Evolutionary conservation across 2,113 vertebrate genomes (phyloP), one percentile per base, ranked within the genome.

Genomic region (Donacobius atricapilla): DNA sequence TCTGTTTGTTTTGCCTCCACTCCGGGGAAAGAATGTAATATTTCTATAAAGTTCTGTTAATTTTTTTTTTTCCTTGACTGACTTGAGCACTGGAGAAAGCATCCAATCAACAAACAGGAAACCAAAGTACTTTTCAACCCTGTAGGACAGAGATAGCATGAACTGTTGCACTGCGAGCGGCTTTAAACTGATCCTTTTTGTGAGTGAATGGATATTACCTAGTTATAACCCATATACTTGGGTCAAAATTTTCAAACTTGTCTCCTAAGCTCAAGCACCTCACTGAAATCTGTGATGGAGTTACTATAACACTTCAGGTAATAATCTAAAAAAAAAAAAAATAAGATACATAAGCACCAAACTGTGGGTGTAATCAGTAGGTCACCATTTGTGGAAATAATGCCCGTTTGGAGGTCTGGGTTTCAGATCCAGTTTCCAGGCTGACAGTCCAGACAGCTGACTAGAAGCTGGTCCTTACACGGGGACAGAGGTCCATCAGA

Each of bases 1-100:
- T 95, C 68, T 94, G 91, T 95, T 97, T 96, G 93, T 88, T 97
- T 96, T 96, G 77, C 86, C 86, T 96, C 86, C 78, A 85, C 91
- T 93, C 77, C 33, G 5, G 13, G 77, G 87, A 93, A 94, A 90
- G 88, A 96, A 96, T 78, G 85, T 44, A 87, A 60, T 92, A 81
- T 89, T 95, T 93, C 88, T 89, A 75, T 78, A 87, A 92, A 94
- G 66, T 51, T 40, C 75, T 73, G 79, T 94, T 90, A 66, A 71
- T 56, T 83, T 76, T 94, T 94, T 76, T 78, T 77, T 24, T 56
- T 35, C 65, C 93, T 86, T 96, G 79, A 78, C 87, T 83, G 69
- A 73, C 35, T 90, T 42, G 40, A 90, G 92, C 42, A 50, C 82
- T 66, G 44, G 87, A 90, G 79, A 95, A 93, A 90, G 71, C 53